Evolutionary conservation across 2,888 invertebrate genomes (phyloP).

Genomic region (Theodoxus fluviatilis): DNA sequence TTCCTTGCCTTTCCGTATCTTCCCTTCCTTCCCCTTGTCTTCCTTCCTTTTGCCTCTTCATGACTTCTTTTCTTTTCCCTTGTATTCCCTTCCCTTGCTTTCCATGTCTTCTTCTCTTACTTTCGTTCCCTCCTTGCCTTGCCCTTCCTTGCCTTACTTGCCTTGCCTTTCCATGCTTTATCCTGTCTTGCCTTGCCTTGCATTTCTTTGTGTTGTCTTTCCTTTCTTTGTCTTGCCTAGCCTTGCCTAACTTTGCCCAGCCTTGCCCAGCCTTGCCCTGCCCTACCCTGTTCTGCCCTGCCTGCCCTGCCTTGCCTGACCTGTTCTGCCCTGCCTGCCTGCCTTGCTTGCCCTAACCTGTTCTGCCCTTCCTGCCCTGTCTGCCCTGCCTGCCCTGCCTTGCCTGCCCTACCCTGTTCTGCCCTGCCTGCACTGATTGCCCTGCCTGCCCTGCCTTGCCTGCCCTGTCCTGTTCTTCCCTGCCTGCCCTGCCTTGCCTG

Average conservation of each 20-base stretch:
- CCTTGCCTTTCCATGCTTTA: background rate
- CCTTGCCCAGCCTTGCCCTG: background rate
- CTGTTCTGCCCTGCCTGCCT: background rate
- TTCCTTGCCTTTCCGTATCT: background rate
- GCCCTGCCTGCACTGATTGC: too few species aligned
- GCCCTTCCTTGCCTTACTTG: background rate
- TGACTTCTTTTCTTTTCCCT: background rate
- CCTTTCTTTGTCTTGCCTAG: background rate
- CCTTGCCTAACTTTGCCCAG: background rate
- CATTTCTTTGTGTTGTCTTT: background rate
- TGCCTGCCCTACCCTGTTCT: background rate
- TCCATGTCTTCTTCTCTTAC: background rate
- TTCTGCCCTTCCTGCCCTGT: background rate
- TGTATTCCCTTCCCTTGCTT: background rate
- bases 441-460: background rate
- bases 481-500: too few species aligned
- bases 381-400: too few species aligned
- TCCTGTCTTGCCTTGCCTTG: background rate
- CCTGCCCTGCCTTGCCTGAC: background rate
- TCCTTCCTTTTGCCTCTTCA: background rate
- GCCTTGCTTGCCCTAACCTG: background rate
- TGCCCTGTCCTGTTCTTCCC: too few species aligned
- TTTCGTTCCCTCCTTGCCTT: background rate
- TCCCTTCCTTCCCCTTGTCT: background rate
- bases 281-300: background rate